Percentiles rank a stretch among this genome's conserved stretches.
Evolutionary conservation across 2,888 invertebrate genomes (phyloP).

Genomic region (Spodoptera littoralis): DNA sequence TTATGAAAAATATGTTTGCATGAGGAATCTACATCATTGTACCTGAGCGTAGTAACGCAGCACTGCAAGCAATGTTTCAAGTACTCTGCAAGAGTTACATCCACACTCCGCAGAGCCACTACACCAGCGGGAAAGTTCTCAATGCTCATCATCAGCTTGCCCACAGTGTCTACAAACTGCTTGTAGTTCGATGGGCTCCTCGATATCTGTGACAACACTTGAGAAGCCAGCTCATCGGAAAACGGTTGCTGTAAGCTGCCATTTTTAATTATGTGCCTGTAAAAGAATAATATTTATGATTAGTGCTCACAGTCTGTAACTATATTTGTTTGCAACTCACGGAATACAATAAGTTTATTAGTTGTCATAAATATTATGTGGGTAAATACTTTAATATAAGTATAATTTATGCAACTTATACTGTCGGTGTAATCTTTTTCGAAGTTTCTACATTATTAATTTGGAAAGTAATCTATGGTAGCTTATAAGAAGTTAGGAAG

Average conservation of each 20-base stretch:
- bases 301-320: no score
- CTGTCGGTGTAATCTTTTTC: no score
- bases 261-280: constrained; percentile 74
- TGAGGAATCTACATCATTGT: constrained; percentile 14
- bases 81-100: constrained; percentile 62
- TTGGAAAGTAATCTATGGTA: no score
- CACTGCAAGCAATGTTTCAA: constrained; percentile 64
- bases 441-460: no score
- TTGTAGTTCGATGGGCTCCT: constrained; percentile 43
- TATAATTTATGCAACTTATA: no score
- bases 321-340: no score
- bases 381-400: no score
- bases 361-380: no score
- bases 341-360: no score
- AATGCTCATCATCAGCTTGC: constrained; percentile 70
- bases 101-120: constrained; percentile 64
- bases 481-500: no score
- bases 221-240: constrained; percentile 58
- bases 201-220: constrained; percentile 56
- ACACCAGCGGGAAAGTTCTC: constrained; percentile 78
- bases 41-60: constrained; percentile 69
- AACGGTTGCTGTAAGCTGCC: constrained; percentile 66
- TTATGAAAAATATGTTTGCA: no score
- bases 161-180: constrained; percentile 61
- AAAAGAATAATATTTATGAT: constrained; percentile 21